Evolutionary conservation across 2,797 vertebrate species (phyloP).

Genomic region (Denticeps clupeoides): DNA sequence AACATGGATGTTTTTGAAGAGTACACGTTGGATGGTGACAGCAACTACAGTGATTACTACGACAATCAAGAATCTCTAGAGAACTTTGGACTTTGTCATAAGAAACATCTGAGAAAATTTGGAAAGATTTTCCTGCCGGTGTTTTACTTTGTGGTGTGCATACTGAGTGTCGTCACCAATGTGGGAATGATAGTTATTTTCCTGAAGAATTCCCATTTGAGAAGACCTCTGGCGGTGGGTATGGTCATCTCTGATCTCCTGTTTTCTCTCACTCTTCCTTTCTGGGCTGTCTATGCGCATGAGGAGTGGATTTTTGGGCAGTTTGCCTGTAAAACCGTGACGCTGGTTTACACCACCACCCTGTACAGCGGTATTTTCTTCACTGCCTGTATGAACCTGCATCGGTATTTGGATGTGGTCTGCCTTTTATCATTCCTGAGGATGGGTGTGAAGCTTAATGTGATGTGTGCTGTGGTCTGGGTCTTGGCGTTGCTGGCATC

Average conservation of each 20-base stretch:
- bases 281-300: slow-evolving; percentile 47
- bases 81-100: slow-evolving; percentile 45
- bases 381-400: slow-evolving; percentile 54
- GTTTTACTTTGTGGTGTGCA: slow-evolving; percentile 45
- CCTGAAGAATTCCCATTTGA: slow-evolving; percentile 28
- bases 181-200: slow-evolving; percentile 39
- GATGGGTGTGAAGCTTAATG: slow-evolving; percentile 15
- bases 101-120: slow-evolving; percentile 45
- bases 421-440: slow-evolving; percentile 16
- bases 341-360: slow-evolving; percentile 45
- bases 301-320: slow-evolving; percentile 48
- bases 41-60: slow-evolving; percentile 42
- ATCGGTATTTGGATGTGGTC: slow-evolving; percentile 48
- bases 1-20: too few relatives aligned
- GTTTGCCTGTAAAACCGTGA: slow-evolving; percentile 44
- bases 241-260: slow-evolving; percentile 55
- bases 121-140: slow-evolving; percentile 43
- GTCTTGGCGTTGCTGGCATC: slow-evolving; percentile 40
- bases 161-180: slow-evolving; percentile 43
- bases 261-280: slow-evolving; percentile 53
- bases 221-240: slow-evolving; percentile 47
- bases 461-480: slow-evolving; percentile 37
- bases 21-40: too few relatives aligned
- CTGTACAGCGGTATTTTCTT: slow-evolving; percentile 61
- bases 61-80: slow-evolving; percentile 16